Base-by-base conservation (phyloP, 2,797 vertebrate species). In the Enteromius viviparus region DNA sequence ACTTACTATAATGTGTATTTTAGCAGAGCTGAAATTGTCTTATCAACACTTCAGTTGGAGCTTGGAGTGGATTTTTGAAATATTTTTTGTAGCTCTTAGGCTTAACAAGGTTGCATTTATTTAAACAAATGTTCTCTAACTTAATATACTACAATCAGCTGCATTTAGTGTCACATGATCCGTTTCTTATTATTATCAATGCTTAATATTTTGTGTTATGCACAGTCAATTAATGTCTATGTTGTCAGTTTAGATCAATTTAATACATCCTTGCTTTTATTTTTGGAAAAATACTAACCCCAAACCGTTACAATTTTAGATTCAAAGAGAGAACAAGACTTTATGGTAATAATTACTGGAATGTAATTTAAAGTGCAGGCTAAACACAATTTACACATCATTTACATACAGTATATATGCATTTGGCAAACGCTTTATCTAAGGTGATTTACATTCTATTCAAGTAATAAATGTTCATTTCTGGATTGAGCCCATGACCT, bases 271-370 rank as follows among this genome's bases (percentile, higher is more conserved):
- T 53, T 51, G 15, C 5, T 51, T n/a, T 55, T 55, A 55, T n/a
- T 10, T 55, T n/a, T 8, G 9, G 9, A 34, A 55, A n/a, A 55
- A 55, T 55, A 55, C 53, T 55, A 8, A 21, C 2, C 51, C 19
- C 19, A 53, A n/a, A 55, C 8, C 9, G 7, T n/a, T 53, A 2
- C 7, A 53, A 9, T 21, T 53, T 53, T 53, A 21, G 19, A 53
- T 53, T 53, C 51, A 53, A 21, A 21, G 8, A 53, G 19, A 53
- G 19, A 55, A 55, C 53, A 55, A n/a, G 53, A 37, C 19, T 40
- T 55, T 17, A 6, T 19, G 83, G 76, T 80, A 76, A 80, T 84
- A 45, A 84, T 76, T 84, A 74, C 65, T 68, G 29, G 49, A 29
- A 37, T 58, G 21, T 66, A 17, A 45, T 32, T 80, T 26, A 70